Evolutionary conservation across 2,888 invertebrate genomes (phyloP), one percentile per base, ranked within the genome.

Genomic region (Lasioglossum marginatum): DNA sequence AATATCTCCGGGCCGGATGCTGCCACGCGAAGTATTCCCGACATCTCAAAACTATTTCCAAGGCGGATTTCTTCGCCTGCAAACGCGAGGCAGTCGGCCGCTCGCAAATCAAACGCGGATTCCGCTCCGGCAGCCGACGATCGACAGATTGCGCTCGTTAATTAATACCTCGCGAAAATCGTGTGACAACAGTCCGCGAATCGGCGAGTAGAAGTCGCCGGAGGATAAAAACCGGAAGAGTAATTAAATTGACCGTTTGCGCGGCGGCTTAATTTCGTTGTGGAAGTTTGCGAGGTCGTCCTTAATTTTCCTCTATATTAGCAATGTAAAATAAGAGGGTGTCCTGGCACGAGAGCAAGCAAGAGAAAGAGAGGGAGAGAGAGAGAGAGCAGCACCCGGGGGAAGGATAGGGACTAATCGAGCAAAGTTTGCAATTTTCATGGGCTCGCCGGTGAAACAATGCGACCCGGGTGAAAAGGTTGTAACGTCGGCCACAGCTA

Each of bases 41-140:
- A 90, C 90, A 83, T 92, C 92, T 91, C 81, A 85, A 88, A 93
- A 93, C 93, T 93, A 93, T 92, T 91, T 88, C 85, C 81, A 52
- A 77, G 81, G 63, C 79, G 79, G 77, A 86, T 86, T 86, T 87
- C 86, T 87, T 86, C 73, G 34, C 3, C 23, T 23, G 19, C 23
- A 23, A 52, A n/a, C 23, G 66, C 34, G 34, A 37, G 66, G 23
- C 19, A 12, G 66, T 10, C 37, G 12, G 37, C 31, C 23, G 31
- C 6, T 23, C 71, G 52, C 43, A 72, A 85, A 85, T 72, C 85
- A 60, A 16, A 57, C 27, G 23, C 57, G 80, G 52, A 80, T 85
- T 85, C 76, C 78, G 52, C n/a, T 48, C 34, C 60, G 34, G 27
- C 81, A 48, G 86, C 71, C 78, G 72, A 81, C 77, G 81, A 81